phyloP scores from a whole-genome alignment of 2,888 invertebrate genomes.

The Drepanosiphum platanoidis region DNA sequence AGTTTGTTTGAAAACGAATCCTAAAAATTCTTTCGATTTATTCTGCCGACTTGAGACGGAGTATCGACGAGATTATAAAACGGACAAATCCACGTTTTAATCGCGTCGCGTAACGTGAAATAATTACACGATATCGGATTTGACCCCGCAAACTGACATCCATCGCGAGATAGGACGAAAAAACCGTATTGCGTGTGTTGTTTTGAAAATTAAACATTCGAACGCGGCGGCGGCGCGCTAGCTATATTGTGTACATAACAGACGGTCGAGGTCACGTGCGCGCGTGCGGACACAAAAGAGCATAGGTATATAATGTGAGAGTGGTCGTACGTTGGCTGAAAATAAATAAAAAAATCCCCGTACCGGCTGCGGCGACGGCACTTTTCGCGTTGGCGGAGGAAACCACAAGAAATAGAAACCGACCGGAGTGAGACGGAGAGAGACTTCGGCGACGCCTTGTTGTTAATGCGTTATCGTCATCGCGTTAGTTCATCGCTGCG shows the following conservation, averaged over 20 bases:
- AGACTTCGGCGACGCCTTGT: slow-evolving; percentile 18
- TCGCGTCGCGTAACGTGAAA: background rate
- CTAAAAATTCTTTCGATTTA: no score
- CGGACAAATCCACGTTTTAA: background rate
- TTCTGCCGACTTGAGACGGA: no score
- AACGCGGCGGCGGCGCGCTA: background rate
- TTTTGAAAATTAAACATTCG: background rate
- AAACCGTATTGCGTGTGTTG: background rate
- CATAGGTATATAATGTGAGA: no score
- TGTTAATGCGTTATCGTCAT: background rate
- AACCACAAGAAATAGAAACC: background rate
- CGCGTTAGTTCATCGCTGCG: background rate
- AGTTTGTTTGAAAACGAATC: no score
- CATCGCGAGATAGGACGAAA: background rate
- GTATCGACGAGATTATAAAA: no score
- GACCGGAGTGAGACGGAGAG: background rate
- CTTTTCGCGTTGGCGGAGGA: slow-evolving; percentile 44
- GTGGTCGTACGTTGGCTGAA: background rate
- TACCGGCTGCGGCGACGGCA: background rate
- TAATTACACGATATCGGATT: background rate
- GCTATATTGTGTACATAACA: background rate
- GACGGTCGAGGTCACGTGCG: slow-evolving; percentile 24
- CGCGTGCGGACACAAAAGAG: background rate
- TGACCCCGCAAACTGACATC: background rate
- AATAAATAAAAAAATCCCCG: background rate